Evolutionary conservation across 2,797 vertebrate species (phyloP).

Genomic region (Luscinia megarhynchos): DNA sequence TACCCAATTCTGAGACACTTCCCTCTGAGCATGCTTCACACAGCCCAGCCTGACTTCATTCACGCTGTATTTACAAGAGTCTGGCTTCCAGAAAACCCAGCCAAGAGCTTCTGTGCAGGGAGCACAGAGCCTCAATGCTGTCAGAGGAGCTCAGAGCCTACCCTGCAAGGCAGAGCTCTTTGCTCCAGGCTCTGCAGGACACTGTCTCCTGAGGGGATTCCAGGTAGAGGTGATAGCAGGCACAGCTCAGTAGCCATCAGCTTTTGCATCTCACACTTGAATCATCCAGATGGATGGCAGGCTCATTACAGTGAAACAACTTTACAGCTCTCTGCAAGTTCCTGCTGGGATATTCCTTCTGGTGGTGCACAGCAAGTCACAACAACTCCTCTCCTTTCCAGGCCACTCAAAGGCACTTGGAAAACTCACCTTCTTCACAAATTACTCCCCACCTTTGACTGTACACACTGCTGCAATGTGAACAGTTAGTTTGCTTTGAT

Average conservation of each 20-base stretch:
- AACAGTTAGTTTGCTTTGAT: neutral
- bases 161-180: neutral
- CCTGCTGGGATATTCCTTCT: neutral
- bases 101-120: neutral
- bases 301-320: neutral
- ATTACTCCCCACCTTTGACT: neutral
- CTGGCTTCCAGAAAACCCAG: neutral
- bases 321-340: neutral
- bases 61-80: rapidly evolving
- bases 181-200: neutral
- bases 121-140: neutral
- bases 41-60: neutral
- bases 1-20: neutral
- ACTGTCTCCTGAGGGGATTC: neutral
- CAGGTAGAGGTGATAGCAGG: neutral
- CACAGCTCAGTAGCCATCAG: neutral
- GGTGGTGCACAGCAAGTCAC: neutral
- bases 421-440: neutral
- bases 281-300: neutral
- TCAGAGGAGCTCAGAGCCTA: rapidly evolving
- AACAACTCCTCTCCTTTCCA: neutral
- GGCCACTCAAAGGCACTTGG: neutral
- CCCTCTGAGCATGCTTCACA: rapidly evolving
- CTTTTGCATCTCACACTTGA: neutral
- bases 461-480: rapidly evolving